phyloP scores from a whole-genome alignment of 2,888 invertebrate genomes.

The Margaritifera margaritifera region DNA sequence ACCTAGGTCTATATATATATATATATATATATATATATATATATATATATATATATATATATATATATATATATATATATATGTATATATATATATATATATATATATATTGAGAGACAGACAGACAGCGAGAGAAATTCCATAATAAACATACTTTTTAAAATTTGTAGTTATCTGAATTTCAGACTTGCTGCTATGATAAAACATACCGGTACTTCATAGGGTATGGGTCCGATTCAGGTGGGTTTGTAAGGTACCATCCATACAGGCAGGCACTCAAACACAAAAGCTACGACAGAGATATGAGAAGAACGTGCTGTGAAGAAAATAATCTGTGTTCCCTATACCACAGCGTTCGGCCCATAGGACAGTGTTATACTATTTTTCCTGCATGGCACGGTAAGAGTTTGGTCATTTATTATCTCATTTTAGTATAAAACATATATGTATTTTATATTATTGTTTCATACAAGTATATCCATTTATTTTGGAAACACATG shows the following conservation, averaged over 20 bases:
- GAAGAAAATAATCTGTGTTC: not conserved
- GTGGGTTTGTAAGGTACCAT: conserved; percentile 1
- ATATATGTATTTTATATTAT: no score
- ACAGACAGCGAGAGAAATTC: no score
- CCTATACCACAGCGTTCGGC: conserved; percentile 8
- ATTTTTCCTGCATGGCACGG: no score
- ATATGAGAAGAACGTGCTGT: conserved; percentile 4
- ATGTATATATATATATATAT: not conserved
- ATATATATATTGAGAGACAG: no score
- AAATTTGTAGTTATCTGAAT: not conserved
- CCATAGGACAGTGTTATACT: conserved; percentile 4
- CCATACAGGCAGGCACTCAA: not conserved
- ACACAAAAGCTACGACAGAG: conserved; percentile 6
- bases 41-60: not conserved
- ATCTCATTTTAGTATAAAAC: no score
- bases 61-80: not conserved
- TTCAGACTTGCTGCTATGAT: conserved; percentile 11
- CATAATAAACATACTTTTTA: no score
- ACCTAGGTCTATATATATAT: no score
- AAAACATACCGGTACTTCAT: not conserved
- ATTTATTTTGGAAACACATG: no score
- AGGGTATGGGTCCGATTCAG: not conserved
- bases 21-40: no score
- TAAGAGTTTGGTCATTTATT: no score
- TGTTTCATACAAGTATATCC: no score